A percentile compares a stretch with the other conserved stretches of the same genome.
phyloP scores from a whole-genome alignment of 2,797 vertebrate species.

The Rhinatrema bivittatum region DNA sequence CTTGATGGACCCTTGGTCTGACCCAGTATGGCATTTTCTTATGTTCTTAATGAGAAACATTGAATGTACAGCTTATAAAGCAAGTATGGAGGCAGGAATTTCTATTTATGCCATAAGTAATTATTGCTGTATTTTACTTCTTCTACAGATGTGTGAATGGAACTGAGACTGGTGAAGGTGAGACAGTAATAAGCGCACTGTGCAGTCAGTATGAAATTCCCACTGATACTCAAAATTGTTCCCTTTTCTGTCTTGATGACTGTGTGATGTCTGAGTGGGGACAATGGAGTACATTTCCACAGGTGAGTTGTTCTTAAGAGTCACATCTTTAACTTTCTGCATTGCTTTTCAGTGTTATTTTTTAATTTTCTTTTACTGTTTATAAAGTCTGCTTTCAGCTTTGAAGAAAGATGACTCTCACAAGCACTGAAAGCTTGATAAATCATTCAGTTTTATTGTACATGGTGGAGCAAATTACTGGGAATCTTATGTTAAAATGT shows the following conservation, averaged over 20 bases:
- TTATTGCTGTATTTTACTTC: too few species aligned
- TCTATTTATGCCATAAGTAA: too few species aligned
- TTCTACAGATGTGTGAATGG: constrained; percentile 78
- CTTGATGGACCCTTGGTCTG: too few species aligned
- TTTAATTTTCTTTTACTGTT: neutral
- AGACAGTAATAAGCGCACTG: constrained; percentile 52
- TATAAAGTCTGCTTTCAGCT: constrained; percentile 4
- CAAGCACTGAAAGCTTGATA: constrained; percentile 4
- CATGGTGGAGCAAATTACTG: too few species aligned
- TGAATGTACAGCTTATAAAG: too few species aligned
- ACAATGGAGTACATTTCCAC: constrained; percentile 77
- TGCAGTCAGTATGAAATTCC: constrained; percentile 75
- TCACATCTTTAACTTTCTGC: neutral
- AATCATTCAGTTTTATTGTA: too few species aligned
- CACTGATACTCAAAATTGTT: constrained; percentile 65
- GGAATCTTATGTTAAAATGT: too few species aligned
- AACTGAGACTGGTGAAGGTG: constrained; percentile 38
- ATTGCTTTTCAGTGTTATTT: too few species aligned
- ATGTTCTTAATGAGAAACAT: too few species aligned
- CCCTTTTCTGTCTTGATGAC: constrained; percentile 74
- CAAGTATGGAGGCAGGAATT: too few species aligned
- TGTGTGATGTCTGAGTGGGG: constrained; percentile 86
- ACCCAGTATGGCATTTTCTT: too few species aligned
- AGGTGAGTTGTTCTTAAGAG: constrained; percentile 54
- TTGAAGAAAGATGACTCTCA: constrained; percentile 10